Base-by-base conservation (phyloP, 1,140 invertebrate species). In the Helicoverpa zea region DNA sequence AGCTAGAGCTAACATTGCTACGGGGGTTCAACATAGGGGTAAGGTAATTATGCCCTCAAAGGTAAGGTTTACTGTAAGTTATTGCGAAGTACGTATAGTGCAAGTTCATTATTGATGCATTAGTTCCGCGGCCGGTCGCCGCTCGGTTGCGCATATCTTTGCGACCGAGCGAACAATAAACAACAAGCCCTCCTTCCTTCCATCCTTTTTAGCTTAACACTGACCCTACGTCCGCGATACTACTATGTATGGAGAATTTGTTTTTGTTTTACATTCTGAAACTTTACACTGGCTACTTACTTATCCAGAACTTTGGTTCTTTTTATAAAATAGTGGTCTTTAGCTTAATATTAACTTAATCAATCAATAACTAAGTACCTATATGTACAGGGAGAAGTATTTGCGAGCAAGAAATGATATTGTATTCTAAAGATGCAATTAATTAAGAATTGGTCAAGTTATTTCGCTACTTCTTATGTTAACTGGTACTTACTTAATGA, bases 71-170 rank as follows among this genome's bases (percentile, higher is more conserved):
- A 49, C 56, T 14, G n/a, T 82, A 59, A 73, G 77, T 80, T 80
- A 81, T 77, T 59, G 59, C 64, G 51, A 47, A 73, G 49, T 74
- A 43, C 35, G 35, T 43, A 47, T 51, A 80, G 4, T 47, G 54
- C 35, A 54, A 73, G 64, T 52, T 85, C 81, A 85, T 87, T 87
- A 84, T 83, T 77, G 79, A 87, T 82, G 84, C 86, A 85, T 82
- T 87, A 82, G 74, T 82, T 87, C 81, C 79, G 76, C 68, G 74
- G 63, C 73, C 51, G 51, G 64, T 80, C 35, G 77, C 43, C 66
- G 82, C 54, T 81, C 81, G 75, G 81, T 80, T 80, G 83, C 76
- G 81, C 79, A 82, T 84, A 86, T 84, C 79, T 78, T 70, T 81
- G 81, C 81, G 78, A 70, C 52, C 59, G 52, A 79, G 52, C 59